A percentile compares a stretch with the other conserved stretches of the same genome.
phyloP scores from a whole-genome alignment of 1,140 invertebrate genomes.

The Anastrepha ludens region DNA sequence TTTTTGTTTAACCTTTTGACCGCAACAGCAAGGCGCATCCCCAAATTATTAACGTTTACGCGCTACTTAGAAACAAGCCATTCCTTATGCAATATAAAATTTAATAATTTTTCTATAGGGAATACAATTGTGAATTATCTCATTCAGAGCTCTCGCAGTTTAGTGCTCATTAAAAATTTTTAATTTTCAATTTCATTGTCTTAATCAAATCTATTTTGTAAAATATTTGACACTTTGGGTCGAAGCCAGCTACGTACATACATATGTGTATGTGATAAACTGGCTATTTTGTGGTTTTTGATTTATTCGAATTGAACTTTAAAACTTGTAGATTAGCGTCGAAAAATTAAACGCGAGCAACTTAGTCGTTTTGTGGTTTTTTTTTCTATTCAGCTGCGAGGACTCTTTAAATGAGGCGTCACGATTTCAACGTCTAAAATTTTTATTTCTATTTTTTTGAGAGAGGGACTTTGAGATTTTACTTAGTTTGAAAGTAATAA shows the following conservation, averaged over 20 bases:
- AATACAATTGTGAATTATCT: neutral
- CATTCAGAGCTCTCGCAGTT: neutral
- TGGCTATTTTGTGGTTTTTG: neutral
- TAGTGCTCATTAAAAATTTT: neutral
- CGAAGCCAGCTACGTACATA: neutral
- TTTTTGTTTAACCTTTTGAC: constrained; percentile 12
- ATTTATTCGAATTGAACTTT: neutral
- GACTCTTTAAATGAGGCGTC: neutral
- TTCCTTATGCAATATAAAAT: neutral
- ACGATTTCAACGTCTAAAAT: neutral
- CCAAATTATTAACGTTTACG: neutral
- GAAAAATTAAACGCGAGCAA: neutral
- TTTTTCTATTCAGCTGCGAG: neutral
- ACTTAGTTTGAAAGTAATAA: too few species aligned
- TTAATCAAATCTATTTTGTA: neutral
- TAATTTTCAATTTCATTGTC: neutral
- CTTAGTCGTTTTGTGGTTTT: neutral
- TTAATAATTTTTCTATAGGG: neutral
- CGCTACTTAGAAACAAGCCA: neutral
- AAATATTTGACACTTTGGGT: constrained; percentile 17
- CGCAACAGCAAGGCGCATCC: neutral
- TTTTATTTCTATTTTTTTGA: neutral
- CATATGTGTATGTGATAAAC: neutral
- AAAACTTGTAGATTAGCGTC: neutral
- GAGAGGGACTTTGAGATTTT: too few species aligned